phyloP scores from a whole-genome alignment of 2,888 invertebrate genomes.

The Rapana venosa region DNA sequence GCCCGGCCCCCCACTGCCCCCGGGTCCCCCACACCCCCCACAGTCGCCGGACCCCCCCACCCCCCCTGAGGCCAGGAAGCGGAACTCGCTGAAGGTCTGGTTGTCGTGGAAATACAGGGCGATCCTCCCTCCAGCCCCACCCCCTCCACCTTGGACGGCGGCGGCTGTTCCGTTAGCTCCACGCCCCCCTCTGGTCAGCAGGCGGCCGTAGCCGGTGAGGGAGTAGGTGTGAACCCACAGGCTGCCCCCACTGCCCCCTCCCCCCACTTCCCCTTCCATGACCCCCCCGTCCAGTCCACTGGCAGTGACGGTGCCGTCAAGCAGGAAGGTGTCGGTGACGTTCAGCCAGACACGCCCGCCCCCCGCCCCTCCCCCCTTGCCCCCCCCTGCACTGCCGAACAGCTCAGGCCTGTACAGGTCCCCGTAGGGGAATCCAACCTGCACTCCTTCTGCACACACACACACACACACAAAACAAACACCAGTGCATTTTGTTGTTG shows the following conservation, averaged over 20 bases:
- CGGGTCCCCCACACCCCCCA: constrained; percentile 38
- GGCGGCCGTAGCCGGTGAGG: constrained; percentile 59
- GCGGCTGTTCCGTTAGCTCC: constrained; percentile 49
- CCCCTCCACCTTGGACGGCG: constrained; percentile 52
- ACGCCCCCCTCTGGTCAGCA: constrained; percentile 57
- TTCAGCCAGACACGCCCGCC: constrained; percentile 70
- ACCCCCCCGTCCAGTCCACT: constrained; percentile 56
- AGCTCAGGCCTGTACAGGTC: constrained; percentile 65
- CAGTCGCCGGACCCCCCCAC: constrained; percentile 56
- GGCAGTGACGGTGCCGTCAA: constrained; percentile 64
- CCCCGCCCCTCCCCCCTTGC: constrained; percentile 61
- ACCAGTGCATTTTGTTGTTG: not conserved
- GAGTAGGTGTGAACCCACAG: constrained; percentile 62
- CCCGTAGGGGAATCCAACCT: constrained; percentile 60
- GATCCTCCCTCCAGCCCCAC: constrained; percentile 65
- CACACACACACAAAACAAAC: not conserved
- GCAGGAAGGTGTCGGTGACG: constrained; percentile 63
- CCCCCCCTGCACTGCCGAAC: constrained; percentile 68
- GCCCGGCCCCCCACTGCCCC: constrained; percentile 67
- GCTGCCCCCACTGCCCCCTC: constrained; percentile 69
- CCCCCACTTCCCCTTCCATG: constrained; percentile 56
- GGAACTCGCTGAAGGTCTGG: constrained; percentile 66
- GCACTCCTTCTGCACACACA: constrained; percentile 46
- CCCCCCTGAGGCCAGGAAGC: constrained; percentile 64
- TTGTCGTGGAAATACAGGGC: constrained; percentile 65